A percentile compares a stretch with the other conserved stretches of the same genome.
Evolutionary conservation across 2,888 invertebrate species (phyloP).

Genomic region (Dolomedes plantarius): DNA sequence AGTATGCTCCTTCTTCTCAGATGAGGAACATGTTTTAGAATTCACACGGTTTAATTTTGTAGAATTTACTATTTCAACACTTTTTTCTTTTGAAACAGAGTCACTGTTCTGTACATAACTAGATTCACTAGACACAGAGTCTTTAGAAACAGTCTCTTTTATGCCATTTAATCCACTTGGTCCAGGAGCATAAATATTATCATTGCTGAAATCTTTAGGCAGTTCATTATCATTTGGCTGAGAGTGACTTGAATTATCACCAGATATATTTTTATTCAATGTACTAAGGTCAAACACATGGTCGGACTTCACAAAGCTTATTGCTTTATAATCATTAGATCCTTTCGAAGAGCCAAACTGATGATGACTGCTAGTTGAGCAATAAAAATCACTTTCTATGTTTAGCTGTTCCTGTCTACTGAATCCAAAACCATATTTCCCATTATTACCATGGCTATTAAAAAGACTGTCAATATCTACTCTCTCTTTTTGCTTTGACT

Average conservation of each 20-base stretch:
- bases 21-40: neutral
- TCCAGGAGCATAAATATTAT: neutral
- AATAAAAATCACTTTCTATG: conserved; percentile 10
- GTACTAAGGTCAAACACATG: conserved; percentile 68
- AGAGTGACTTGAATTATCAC: neutral
- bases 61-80: neutral
- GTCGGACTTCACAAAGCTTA: conserved; percentile 71
- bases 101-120: neutral
- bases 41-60: neutral
- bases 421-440: conserved; percentile 57
- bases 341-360: neutral
- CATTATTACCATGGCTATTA: conserved; percentile 10
- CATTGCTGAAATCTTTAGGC: neutral
- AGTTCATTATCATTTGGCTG: neutral
- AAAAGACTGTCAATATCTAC: conserved; percentile 43
- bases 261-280: conserved; percentile 29
- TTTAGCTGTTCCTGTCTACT: conserved; percentile 7
- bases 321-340: conserved; percentile 13
- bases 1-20: neutral
- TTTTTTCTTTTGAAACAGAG: neutral
- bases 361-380: neutral
- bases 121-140: neutral
- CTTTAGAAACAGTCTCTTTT: neutral
- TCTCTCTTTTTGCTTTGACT: conserved; percentile 13
- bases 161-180: neutral